Base-by-base conservation (phyloP, 2,797 vertebrate genomes). In the Sternotherus odoratus region DNA sequence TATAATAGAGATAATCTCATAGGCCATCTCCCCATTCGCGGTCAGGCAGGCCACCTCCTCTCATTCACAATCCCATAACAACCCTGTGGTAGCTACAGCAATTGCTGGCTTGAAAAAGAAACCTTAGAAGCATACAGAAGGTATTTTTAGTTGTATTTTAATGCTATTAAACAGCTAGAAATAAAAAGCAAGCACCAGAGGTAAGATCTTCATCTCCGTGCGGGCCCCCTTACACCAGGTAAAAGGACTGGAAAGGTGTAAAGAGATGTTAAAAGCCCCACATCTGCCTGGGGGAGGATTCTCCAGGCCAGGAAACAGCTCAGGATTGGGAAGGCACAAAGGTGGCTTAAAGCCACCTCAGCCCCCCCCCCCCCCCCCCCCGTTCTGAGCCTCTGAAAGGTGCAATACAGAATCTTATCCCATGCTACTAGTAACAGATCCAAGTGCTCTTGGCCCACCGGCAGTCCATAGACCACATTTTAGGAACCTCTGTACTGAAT, bases 1-100 rank as follows among this genome's bases (percentile, higher is more conserved):
- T 96, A 94, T 92, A 96, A 95, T 89, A 86, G 63, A 90, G 93
- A 87, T 96, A 90, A 82, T 93, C 95, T 89, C 88, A 83, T 79
- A 95, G 85, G 85, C 74, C 33, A 11, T 80, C 83, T 96, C 89
- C 77, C 87, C 53, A 77, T 94, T 96, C 89, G 79, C 39, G 75
- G 83, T 86, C 92, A 93, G 87, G 95, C 89, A 94, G 1, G 89
- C 94, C 85, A 88, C 85, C 85, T 92, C 74, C 77, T 60, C 51
- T 83, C 82, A 79, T 12, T 79, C 57, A 51, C 53, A 56, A 83
- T 50, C 50, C 78, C 75, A 88, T 89, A 96, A 93, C 91, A 93
- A 90, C 77, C 84, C 60, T 33, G 75, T 86, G 88, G 89, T 86
- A 92, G 92, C 57, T 17, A 79, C 75, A 94, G 89, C 82, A 89